Base-by-base conservation (phyloP, 2,797 vertebrate genomes). In the Hydrocynus forskahlii region DNA sequence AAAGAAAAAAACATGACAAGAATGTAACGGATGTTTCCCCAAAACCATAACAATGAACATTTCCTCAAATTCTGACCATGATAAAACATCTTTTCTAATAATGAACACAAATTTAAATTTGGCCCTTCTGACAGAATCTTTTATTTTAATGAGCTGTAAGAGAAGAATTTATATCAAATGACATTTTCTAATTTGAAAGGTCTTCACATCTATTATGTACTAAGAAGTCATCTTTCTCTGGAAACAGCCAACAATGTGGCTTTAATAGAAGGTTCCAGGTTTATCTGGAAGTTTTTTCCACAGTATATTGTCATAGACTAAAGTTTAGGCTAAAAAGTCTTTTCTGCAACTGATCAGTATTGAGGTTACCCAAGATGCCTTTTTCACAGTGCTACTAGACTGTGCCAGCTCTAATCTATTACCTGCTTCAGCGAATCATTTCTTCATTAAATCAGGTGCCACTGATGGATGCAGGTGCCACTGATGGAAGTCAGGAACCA, bases 211-310 rank as follows among this genome's bases (percentile, higher is more conserved):
- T 16, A 69, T 72, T 50, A 38, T 72, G 70, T 72, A 72, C 13
- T 57, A 71, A 71, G 48, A 72, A n/a, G 70, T 21, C 25, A 29
- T 5, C 2, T 21, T 35, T 55, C 9, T 54, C 16, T 35, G 73
- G 1, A 19, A 17, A 16, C 43, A 43, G 19, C 5, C 4, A 16
- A 29, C 45, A n/a, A 9, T 48, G 35, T 29, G 55, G 13, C 2
- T 64, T 70, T 14, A 10, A 38, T 14, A 21, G 16, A 60, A 71
- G 29, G 29, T 64, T 70, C 38, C 45, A 73, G 19, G 50, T 9
- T 64, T n/a, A 75, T 72, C 67, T 50, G 45, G 54, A 72, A 70
- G 38, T 21, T 79, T 73, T 64, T 80, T 57, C 52, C 17, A 64
- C 13, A 69, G 40, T 17, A 70, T 55, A 40, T 59, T 82, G 40